phyloP scores from a whole-genome alignment of 2,113 vertebrate species.

The Raja brachyura region DNA sequence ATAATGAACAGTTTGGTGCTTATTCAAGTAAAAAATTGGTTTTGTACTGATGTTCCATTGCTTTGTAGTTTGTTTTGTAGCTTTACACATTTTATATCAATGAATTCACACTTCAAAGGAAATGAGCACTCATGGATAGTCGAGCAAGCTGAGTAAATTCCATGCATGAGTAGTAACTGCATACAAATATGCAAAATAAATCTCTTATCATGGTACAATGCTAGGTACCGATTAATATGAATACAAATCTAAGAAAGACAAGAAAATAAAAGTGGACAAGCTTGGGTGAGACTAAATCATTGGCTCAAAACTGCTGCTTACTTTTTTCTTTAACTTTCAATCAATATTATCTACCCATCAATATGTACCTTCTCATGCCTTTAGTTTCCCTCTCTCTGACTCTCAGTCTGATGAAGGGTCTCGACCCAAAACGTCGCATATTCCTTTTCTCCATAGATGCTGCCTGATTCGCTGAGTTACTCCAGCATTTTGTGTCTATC shows the following conservation, averaged over 20 bases:
- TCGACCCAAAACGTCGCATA: too few species aligned
- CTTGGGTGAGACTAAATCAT: background rate
- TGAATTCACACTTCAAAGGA: conserved; percentile 21
- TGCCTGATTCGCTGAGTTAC: too few species aligned
- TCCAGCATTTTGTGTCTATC: too few species aligned
- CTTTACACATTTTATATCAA: conserved; percentile 37
- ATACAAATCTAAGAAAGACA: background rate
- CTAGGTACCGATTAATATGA: background rate
- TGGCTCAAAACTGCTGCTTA: background rate
- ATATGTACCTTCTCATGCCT: too few species aligned
- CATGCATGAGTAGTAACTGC: background rate
- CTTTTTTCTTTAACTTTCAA: background rate
- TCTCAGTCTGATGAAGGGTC: too few species aligned
- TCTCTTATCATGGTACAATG: background rate
- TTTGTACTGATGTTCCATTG: conserved; percentile 35
- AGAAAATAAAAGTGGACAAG: background rate
- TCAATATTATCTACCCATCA: background rate
- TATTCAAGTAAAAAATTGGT: conserved; percentile 35
- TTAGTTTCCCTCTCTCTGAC: too few species aligned
- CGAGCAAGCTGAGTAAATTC: conserved; percentile 21
- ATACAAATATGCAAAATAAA: conserved; percentile 24
- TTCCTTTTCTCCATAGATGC: too few species aligned
- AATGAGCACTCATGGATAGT: conserved; percentile 27
- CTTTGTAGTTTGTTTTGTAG: conserved; percentile 32
- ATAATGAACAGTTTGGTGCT: conserved; percentile 35